Evolutionary conservation across 1,140 invertebrate genomes (phyloP), one percentile per base, ranked within the genome.

Genomic region (Brachionus koreanus): DNA sequence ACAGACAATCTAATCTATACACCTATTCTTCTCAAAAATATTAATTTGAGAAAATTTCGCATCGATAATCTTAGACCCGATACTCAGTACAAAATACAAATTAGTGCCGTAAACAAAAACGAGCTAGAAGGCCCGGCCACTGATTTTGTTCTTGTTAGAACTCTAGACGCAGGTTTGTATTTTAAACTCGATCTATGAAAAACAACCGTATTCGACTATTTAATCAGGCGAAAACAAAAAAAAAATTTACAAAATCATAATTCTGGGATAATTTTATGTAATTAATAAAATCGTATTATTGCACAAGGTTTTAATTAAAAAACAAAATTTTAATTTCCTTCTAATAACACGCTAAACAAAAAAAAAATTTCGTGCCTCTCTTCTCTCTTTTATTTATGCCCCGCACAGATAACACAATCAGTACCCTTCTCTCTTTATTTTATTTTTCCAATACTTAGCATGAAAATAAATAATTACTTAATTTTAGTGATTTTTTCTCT

Each of bases 71-170:
- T 79, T 4, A 79, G 57, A 43, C 12, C 76, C 2, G 57, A 35
- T 43, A 79, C 76, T 13, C 46, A 79, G n/a, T 79, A 79, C 37
- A 57, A 65, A 57, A 79, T 79, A 2, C 76, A 79, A 49, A 42
- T 79, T 6, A 61, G 49, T 79, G 76, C 76, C 16, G 35, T 79
- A 9, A 42, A 79, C 39, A 57, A 61, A 65, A 65, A 79, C 42
- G 49, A 65, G 9, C 23, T 42, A 12, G 76, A 79, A 19, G 76
- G 76, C 7, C 76, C 76, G 29, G 76, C 76, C 46, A 42, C 76
- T 42, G 39, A 61, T 61, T 43, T 79, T 39, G 7, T 79, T 9
- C n/a, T 57, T 6, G 49, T 43, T 16, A 57, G 57, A 25, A 79
- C 76, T 25, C 7, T 42, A 4, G 49, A 79, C 16, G 49, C 76